Percentiles rank a stretch among this genome's conserved stretches.
Conservation (phyloP, 2,113 vertebrate genomes). For the Trogon melanurus region DNA sequence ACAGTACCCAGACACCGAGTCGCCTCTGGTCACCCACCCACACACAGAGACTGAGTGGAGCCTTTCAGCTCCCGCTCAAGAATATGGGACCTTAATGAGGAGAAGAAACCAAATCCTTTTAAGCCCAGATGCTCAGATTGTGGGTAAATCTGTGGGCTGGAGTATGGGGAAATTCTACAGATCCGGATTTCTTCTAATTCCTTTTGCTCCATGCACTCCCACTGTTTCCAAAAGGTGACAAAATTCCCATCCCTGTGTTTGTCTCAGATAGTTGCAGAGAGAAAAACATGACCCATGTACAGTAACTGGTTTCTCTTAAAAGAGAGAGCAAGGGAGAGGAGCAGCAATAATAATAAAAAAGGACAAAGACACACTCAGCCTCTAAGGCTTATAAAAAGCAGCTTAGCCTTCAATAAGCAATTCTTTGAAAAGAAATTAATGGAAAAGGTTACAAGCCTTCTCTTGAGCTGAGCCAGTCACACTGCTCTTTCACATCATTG, state of each 20-base stretch:
- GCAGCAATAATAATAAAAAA: constrained; percentile 8
- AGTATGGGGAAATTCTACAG: neutral
- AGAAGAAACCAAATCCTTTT: neutral
- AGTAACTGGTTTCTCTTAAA: neutral
- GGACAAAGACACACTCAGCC: constrained; percentile 26
- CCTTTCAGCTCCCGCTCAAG: neutral
- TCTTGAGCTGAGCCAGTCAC: neutral
- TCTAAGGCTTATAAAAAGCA: constrained; percentile 53
- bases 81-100: neutral
- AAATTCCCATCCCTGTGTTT: neutral
- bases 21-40: neutral
- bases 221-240: neutral
- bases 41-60: neutral
- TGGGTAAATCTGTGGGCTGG: neutral
- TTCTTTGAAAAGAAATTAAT: constrained; percentile 64
- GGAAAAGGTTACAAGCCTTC: constrained; percentile 57
- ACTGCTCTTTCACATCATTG: constrained; percentile 34
- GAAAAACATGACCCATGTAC: neutral
- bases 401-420: constrained; percentile 55
- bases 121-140: neutral
- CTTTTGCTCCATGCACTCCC: neutral
- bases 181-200: neutral
- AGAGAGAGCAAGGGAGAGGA: neutral
- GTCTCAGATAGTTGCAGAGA: neutral
- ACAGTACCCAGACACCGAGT: neutral